Evolutionary conservation across 2,888 invertebrate genomes (phyloP).

Genomic region (Pristionchus maxplancki): DNA sequence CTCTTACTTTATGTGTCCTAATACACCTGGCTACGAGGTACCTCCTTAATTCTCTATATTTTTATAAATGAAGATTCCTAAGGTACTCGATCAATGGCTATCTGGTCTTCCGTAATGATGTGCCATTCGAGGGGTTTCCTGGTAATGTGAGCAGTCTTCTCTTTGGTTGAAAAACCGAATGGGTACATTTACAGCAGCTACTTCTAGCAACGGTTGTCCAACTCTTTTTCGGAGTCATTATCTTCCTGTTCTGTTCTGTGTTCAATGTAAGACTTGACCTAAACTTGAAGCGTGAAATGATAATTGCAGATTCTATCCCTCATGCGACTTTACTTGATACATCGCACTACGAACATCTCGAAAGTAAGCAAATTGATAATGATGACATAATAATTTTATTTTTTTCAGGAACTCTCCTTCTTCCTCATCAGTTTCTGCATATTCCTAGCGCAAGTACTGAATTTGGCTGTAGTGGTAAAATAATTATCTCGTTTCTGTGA

Average conservation of each 20-base stretch:
- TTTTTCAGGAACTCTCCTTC: background rate
- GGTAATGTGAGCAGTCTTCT: background rate
- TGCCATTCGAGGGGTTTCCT: background rate
- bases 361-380: background rate
- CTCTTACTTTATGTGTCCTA: background rate
- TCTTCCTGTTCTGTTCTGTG: background rate
- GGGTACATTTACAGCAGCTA: background rate
- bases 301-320: background rate
- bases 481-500: background rate
- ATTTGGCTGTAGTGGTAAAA: background rate
- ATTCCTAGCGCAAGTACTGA: background rate
- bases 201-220: background rate
- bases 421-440: slow-evolving; percentile 28
- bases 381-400: background rate
- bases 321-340: background rate
- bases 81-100: background rate
- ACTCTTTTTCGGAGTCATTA: background rate
- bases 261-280: background rate
- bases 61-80: background rate
- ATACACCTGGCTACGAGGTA: background rate
- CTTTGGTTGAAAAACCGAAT: no score
- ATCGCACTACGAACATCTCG: background rate
- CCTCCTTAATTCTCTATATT: background rate
- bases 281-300: background rate
- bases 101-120: background rate